These are phyloP conservation scores for Taxidea taxus DNA, from an alignment of 2,113 vertebrate species.

Conservation along the genomic window DNA sequence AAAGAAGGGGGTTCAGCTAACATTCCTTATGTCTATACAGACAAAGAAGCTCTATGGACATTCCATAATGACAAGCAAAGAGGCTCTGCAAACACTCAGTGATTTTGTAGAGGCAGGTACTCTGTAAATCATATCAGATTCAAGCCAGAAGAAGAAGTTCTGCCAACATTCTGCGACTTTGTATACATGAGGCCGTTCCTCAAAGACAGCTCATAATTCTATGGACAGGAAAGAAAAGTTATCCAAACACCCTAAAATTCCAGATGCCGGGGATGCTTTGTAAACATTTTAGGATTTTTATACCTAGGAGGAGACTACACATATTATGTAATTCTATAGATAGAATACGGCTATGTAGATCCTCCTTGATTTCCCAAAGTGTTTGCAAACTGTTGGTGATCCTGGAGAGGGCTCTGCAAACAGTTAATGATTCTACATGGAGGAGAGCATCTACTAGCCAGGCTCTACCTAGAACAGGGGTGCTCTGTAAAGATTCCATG, in stretches of 20 bases:
- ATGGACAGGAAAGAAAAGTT: not conserved
- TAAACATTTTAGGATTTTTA: not conserved
- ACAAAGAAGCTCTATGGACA: not conserved
- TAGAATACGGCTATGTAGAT: not conserved
- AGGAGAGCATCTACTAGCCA: not conserved
- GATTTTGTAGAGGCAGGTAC: not conserved
- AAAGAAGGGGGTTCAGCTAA: not conserved
- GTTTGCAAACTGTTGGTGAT: not conserved
- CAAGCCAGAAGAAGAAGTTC: not conserved
- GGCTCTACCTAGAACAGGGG: not conserved
- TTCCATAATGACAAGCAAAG: not conserved
- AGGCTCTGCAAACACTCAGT: not conserved
- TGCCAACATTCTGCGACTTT: not conserved
- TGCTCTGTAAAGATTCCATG: not conserved
- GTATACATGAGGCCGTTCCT: not conserved
- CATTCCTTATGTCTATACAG: not conserved
- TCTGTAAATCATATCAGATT: not conserved
- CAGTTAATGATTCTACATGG: not conserved
- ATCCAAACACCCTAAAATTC: not conserved
- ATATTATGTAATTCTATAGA: not conserved
- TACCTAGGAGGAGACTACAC: not conserved
- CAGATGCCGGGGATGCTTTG: not conserved
- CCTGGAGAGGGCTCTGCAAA: not conserved
- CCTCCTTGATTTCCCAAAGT: not conserved
- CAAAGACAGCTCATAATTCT: not conserved